Base-by-base conservation (phyloP, 2,113 vertebrate genomes). In the Pleuronectes platessa region DNA sequence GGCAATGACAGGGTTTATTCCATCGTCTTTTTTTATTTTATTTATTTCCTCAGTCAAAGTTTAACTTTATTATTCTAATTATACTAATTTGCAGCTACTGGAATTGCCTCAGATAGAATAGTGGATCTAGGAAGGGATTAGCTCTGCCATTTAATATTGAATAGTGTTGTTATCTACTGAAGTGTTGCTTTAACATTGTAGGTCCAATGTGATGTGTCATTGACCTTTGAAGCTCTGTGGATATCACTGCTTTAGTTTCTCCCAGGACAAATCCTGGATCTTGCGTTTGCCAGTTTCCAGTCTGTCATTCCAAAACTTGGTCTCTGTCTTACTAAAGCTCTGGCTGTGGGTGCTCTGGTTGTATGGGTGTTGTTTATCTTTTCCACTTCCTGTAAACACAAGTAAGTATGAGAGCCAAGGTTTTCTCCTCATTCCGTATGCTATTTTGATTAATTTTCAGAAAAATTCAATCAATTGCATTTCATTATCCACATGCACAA, bases 381-480 rank as follows among this genome's bases (percentile, higher is more conserved):
- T 60, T 17, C 35, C 9, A 55, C 67, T 79, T 73, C 66, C 60
- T 71, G 61, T 64, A 40, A 64, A 68, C 40, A 31, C 10, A 2
- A 69, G 71, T 64, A 60, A 74, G 74, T 81, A 63, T 79, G 51
- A 78, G 71, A 87, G 82, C 80, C 87, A 76, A 85, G 86, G 73
- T 85, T 87, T 86, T 79, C 76, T 63, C 47, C 47, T 76, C 84
- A 79, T 77, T 73, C 51, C 81, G 81, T 88, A 71, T 70, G 68
- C 81, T 83, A 0, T 59, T 82, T 71, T 70, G 2, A 8, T 71
- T 72, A 1, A 8, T 74, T 83, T 71, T 71, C 55, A 67, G 58
- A 58, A 18, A 49, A 45, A 56, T 63, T 73, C 51, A 21, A 31
- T 69, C 64, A 51, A 31, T 60, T 65, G 27, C 77, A 81, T 79